Conservation (phyloP, 2,888 invertebrate genomes). For the Stictocephala bisonia region DNA sequence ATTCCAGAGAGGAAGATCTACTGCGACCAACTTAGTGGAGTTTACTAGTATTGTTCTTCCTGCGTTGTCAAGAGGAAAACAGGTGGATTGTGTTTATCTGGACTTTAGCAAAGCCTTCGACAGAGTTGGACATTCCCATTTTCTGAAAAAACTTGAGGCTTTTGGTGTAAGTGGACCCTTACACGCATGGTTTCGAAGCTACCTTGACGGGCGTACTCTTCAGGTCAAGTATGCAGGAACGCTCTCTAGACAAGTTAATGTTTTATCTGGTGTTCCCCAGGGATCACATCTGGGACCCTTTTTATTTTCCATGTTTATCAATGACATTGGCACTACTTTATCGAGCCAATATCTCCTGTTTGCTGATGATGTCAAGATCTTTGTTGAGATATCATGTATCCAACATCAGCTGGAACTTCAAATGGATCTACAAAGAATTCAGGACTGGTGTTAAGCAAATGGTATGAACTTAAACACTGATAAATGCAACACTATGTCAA, state of each 20-base stretch:
- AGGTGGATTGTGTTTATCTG: background rate
- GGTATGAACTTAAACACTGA: background rate
- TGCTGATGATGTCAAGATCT: constrained; percentile 1
- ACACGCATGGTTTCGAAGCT: background rate
- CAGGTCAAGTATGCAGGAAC: background rate
- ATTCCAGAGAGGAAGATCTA: background rate
- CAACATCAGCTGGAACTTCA: background rate
- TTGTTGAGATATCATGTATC: background rate
- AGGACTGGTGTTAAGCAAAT: background rate
- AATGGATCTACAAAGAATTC: background rate
- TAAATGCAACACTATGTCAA: background rate
- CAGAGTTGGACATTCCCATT: background rate
- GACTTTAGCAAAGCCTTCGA: constrained; percentile 1
- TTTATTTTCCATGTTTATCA: background rate
- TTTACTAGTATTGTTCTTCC: background rate
- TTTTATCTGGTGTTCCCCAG: background rate
- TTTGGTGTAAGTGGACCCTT: background rate
- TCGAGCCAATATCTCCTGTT: background rate
- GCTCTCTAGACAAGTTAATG: background rate
- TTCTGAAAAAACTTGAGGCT: background rate
- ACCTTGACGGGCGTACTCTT: background rate
- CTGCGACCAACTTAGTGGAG: background rate
- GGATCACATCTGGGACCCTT: constrained; percentile 5
- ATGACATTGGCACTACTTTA: background rate
- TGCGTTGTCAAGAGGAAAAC: background rate